Percentiles rank a stretch among this genome's conserved stretches.
These are phyloP conservation scores for Platyrinchus mystaceus DNA, from an alignment of 2,797 vertebrate species.

Conservation along the genomic window DNA sequence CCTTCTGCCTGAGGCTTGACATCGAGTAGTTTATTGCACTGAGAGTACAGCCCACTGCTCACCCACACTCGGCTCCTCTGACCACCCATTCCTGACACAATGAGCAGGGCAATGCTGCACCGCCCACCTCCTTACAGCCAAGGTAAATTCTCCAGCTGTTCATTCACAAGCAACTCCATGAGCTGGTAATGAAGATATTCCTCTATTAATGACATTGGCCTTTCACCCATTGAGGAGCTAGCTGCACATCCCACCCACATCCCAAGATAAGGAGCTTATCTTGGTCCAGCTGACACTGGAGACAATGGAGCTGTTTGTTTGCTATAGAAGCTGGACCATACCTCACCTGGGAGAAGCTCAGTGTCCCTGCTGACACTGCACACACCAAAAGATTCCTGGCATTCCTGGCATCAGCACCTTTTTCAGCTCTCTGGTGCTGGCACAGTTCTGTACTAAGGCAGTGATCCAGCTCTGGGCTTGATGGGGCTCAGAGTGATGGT, in stretches of 20 bases:
- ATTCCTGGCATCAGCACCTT: too few relatives aligned
- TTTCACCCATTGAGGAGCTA: background rate
- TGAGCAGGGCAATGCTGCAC: fast-evolving
- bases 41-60: fast-evolving
- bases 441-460: background rate
- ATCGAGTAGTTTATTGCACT: fast-evolving
- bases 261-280: background rate
- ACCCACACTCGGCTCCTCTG: fast-evolving
- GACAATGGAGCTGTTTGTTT: fast-evolving
- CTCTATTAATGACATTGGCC: fast-evolving
- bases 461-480: background rate
- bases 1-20: background rate
- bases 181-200: background rate
- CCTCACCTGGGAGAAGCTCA: background rate
- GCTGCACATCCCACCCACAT: background rate
- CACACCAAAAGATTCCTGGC: fast-evolving
- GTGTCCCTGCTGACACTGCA: background rate
- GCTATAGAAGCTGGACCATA: background rate
- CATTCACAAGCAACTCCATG: background rate
- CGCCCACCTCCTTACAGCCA: fast-evolving
- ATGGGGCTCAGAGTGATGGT: fast-evolving
- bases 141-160: background rate
- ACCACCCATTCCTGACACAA: fast-evolving
- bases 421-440: background rate
- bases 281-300: background rate